A percentile compares a stretch with the other conserved stretches of the same genome.
These are phyloP conservation scores for Enteromius mattozi DNA, from an alignment of 2,797 vertebrate genomes.

Conservation along the genomic window DNA sequence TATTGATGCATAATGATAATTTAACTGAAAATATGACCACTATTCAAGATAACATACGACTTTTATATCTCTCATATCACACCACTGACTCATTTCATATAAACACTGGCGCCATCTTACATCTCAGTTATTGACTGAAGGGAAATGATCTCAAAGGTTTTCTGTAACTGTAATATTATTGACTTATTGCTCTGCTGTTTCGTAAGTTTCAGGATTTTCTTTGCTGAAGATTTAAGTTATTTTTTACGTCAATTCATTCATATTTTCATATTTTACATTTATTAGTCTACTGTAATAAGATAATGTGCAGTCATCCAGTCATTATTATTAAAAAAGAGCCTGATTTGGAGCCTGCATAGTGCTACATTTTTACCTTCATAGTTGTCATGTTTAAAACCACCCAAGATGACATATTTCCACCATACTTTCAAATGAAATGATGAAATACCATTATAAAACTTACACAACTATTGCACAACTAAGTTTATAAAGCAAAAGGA, in stretches of 20 bases:
- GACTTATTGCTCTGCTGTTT: background rate
- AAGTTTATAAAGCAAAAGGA: slow-evolving; percentile 31
- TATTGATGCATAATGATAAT: background rate
- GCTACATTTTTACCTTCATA: background rate
- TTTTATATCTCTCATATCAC: background rate
- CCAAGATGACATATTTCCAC: background rate
- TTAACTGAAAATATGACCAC: background rate
- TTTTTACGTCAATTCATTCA: background rate
- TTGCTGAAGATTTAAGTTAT: background rate
- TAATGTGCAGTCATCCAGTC: background rate
- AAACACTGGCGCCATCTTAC: background rate
- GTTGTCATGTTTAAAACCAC: background rate
- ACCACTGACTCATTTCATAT: background rate
- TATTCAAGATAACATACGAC: background rate
- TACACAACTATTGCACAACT: background rate
- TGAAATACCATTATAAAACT: background rate
- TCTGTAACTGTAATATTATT: background rate
- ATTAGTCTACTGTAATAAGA: background rate
- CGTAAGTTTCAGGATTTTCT: no score
- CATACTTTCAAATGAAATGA: background rate
- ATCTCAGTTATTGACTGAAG: background rate
- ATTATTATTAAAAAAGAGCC: background rate
- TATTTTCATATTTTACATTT: background rate
- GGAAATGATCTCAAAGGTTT: background rate
- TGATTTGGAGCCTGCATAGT: background rate